Conservation (phyloP, 2,888 invertebrate genomes). For the Dynastes maya region DNA sequence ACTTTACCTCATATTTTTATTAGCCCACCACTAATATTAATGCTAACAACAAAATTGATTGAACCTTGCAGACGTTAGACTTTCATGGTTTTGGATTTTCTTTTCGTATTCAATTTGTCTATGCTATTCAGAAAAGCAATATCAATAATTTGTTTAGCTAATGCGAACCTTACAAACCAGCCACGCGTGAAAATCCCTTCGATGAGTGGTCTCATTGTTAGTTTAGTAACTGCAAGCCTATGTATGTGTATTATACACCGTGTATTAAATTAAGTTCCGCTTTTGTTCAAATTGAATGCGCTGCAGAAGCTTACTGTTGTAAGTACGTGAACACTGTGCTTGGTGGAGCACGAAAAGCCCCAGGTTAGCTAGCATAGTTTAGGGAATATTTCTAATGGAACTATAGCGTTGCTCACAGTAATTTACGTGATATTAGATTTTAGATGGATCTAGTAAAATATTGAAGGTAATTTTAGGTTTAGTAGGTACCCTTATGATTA, state of each 20-base stretch:
- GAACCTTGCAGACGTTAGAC: too few species aligned
- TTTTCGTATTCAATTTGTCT: too few species aligned
- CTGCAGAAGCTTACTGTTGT: constrained; percentile 15
- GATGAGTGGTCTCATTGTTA: constrained; percentile 12
- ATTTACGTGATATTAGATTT: constrained; percentile 25
- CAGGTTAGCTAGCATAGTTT: constrained; percentile 27
- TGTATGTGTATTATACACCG: constrained; percentile 7
- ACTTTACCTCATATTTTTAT: too few species aligned
- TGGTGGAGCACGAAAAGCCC: constrained; percentile 17
- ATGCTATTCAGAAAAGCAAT: too few species aligned
- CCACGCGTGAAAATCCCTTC: constrained; percentile 12
- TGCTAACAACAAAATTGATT: too few species aligned
- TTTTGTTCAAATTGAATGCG: constrained; percentile 24
- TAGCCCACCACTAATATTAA: too few species aligned
- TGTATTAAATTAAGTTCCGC: constrained; percentile 28
- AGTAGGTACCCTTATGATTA: not conserved
- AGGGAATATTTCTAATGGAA: constrained; percentile 17
- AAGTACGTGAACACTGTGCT: constrained; percentile 19
- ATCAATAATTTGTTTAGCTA: not conserved
- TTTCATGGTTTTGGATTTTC: too few species aligned
- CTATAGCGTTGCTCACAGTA: constrained; percentile 13
- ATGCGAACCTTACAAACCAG: not conserved
- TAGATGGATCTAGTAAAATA: not conserved
- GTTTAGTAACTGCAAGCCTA: constrained; percentile 14
- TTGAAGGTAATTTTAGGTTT: not conserved